Base-by-base conservation (phyloP, 2,888 invertebrate genomes). In the Caenorhabditis sp. region DNA sequence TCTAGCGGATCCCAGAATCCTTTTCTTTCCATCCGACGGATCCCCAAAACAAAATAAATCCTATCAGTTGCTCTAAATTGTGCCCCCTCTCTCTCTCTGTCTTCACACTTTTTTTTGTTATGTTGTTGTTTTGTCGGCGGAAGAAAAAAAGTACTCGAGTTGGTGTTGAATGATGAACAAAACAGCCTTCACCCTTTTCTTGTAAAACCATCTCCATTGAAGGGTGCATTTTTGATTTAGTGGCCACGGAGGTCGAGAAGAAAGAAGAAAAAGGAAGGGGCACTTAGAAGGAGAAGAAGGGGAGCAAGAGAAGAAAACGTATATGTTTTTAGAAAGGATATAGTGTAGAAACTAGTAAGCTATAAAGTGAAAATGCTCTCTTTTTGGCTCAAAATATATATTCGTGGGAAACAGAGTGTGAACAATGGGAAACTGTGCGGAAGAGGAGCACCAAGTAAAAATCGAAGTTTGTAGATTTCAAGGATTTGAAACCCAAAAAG, bases 211-310 rank as follows among this genome's bases (percentile, higher is more conserved):
- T 75, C 49, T 68, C 58, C 66, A 68, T 75, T 75, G 59, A 49
- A 49, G 68, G 69, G 76, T 69, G 79, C 70, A 72, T 70, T 72
- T 69, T 70, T 70, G 75, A 64, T 75, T 64, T 69, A 64, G 76
- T 75, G 64, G 44, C 38, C 51, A 47, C 51, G 66, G 56, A 66
- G 74, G 64, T 72, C 59, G 51, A 63, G 38, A 73, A 73, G 38
- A 73, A 73, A 38, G 61, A 61, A 74, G 22, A 44, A 24, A 24
- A 16, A 63, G 47, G 41, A 63, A 22, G 41, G 74, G 41, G 64
- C 68, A 66, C 56, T 56, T 56, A 69, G 51, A 63, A 70, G 47
- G n/a, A 35, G 54, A n/a, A n/a, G n/a, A n/a, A n/a, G 19, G 54
- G 56, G 26, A 38, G 64, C 49, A 61, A 49, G 61, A 56, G 44